Evolutionary conservation across 2,888 invertebrate genomes (phyloP).

Genomic region (Danaus chrysippus): DNA sequence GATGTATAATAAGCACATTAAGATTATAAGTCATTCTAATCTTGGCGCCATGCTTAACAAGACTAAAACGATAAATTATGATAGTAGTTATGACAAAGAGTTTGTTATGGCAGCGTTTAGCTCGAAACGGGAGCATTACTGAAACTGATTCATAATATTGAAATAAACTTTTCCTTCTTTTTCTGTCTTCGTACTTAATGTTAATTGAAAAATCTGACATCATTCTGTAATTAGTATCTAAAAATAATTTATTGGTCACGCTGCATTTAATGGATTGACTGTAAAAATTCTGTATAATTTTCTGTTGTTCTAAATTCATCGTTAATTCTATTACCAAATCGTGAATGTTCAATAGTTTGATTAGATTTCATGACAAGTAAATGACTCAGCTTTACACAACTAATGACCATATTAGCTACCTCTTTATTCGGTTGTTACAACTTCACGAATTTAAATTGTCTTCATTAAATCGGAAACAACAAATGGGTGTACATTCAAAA

Average conservation of each 20-base stretch:
- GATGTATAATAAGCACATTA: no score
- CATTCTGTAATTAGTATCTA: slow-evolving; percentile 35
- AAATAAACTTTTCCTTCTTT: slow-evolving; percentile 56
- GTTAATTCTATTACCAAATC: not conserved
- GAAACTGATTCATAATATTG: slow-evolving; percentile 57
- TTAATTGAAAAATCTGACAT: slow-evolving; percentile 37
- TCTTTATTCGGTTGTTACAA: not conserved
- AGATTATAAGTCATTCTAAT: not conserved
- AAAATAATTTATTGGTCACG: slow-evolving; percentile 28
- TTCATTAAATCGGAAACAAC: slow-evolving; percentile 9
- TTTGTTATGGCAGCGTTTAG: slow-evolving; percentile 32
- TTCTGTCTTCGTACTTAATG: slow-evolving; percentile 52
- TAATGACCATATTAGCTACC: not conserved
- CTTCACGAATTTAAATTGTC: slow-evolving; percentile 7
- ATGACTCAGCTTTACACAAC: slow-evolving; percentile 1
- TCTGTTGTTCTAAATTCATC: not conserved
- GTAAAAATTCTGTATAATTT: not conserved
- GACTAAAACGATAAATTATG: slow-evolving; percentile 2
- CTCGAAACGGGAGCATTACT: slow-evolving; percentile 30
- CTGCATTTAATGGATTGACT: slow-evolving; percentile 1
- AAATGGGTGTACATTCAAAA: slow-evolving; percentile 6
- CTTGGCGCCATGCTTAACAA: slow-evolving; percentile 1
- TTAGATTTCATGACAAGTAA: not conserved
- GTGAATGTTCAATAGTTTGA: not conserved
- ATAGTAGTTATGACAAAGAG: slow-evolving; percentile 29